A percentile compares a stretch with the other conserved stretches of the same genome.
These are phyloP conservation scores for Gymnocypris eckloni DNA, from an alignment of 2,797 vertebrate genomes.

Conservation along the genomic window DNA sequence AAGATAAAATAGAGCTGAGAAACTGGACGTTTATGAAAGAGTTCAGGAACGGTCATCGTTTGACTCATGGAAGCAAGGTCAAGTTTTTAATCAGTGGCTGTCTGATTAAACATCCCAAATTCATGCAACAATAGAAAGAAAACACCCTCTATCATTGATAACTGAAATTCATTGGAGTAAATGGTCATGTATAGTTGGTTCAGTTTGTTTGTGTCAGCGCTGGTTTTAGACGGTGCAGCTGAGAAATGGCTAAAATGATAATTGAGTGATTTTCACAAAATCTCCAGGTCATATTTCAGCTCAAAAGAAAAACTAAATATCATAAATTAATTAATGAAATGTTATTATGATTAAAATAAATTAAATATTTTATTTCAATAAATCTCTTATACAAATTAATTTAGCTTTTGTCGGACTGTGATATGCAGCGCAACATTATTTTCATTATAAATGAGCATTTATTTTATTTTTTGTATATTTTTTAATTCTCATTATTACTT, in stretches of 20 bases:
- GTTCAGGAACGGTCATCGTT: constrained; percentile 72
- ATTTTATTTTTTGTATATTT: neutral
- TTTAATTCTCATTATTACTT: neutral
- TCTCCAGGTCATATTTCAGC: neutral
- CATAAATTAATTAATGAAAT: neutral
- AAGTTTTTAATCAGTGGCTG: constrained; percentile 82
- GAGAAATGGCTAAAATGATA: neutral
- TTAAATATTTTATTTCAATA: neutral
- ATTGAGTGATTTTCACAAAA: constrained; percentile 9
- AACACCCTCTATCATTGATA: constrained; percentile 82
- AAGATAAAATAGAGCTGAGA: constrained; percentile 54
- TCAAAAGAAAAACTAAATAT: neutral
- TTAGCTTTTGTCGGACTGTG: neutral
- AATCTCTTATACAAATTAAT: neutral
- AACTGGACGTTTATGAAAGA: constrained; percentile 12
- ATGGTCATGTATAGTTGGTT: neutral
- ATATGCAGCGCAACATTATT: neutral
- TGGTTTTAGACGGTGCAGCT: neutral
- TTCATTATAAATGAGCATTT: neutral
- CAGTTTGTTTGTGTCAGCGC: neutral
- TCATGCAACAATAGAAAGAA: constrained; percentile 84
- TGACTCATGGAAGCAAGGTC: constrained; percentile 80
- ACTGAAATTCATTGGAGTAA: constrained; percentile 80
- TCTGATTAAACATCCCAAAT: constrained; percentile 84
- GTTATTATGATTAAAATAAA: neutral